Evolutionary conservation across 1,140 invertebrate genomes (phyloP), one percentile per base, ranked within the genome.

Genomic region (Tetramorium parvispinum): DNA sequence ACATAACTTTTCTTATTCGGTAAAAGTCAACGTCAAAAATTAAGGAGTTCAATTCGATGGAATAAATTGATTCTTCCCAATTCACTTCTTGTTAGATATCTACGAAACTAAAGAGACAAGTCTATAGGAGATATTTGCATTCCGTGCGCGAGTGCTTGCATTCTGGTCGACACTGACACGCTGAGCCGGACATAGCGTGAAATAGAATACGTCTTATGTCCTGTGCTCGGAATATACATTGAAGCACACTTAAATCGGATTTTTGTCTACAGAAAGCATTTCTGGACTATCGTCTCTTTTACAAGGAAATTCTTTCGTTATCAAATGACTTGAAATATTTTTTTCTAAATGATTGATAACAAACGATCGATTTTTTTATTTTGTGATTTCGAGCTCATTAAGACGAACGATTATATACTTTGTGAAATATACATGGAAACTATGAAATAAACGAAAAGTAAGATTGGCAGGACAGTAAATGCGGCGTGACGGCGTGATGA

Each of bases 401-500:
- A 24, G n/a, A 40, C 2, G 37, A 37, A 46, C 3, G 5, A n/a
- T 43, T 46, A 11, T 43, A 7, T 27, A 21, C 2, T 43, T 71
- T 16, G n/a, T 43, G 21, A 24, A 46, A n/a, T 21, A 46, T 21
- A 55, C 21, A 6, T 73, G 7, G 0, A 24, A 70, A 32, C 4
- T 18, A 32, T 32, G 24, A 57, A 82, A 73, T 55, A 81, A 43
- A 55, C 10, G 24, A 81, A 81, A 81, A 75, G 24, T 59, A 46
- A 73, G 24, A 59, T 27, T 46, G 51, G 24, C 6, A 40, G 53
- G 79, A 61, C 24, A 46, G 68, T 75, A 85, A 85, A 61, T 49
- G 68, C 77, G 32, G 76, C 57, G 83, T 77, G 88, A 89, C 87
- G 73, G 21, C 63, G 37, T 53, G 32, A 83, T 75, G 87, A 82